A percentile compares a stretch with the other conserved stretches of the same genome.
These are phyloP conservation scores for Clarias gariepinus DNA, from an alignment of 2,113 vertebrate species.

Conservation along the genomic window DNA sequence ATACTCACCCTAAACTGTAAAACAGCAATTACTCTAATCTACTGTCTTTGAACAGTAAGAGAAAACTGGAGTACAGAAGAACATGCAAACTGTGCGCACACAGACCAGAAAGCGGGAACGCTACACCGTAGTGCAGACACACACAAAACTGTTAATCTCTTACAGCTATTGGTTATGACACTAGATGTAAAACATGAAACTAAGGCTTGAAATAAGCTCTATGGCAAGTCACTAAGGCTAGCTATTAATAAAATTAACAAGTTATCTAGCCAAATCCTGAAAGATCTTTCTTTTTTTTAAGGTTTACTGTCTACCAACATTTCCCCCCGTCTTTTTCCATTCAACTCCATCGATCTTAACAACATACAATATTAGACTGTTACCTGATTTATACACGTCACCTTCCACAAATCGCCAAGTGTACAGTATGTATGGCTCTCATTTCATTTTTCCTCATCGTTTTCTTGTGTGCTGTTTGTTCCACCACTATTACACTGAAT, in stretches of 20 bases:
- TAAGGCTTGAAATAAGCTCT: background rate
- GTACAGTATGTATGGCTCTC: no score
- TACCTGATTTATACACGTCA: background rate
- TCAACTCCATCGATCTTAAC: background rate
- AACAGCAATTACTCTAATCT: no score
- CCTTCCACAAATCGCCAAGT: background rate
- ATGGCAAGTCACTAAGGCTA: background rate
- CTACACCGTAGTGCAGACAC: no score
- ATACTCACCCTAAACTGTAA: no score
- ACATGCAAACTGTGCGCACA: no score
- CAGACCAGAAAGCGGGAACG: no score
- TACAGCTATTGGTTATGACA: background rate
- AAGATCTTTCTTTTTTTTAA: background rate
- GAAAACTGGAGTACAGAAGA: no score
- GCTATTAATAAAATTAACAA: background rate
- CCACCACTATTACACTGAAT: background rate
- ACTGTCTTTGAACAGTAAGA: no score
- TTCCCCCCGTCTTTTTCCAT: background rate
- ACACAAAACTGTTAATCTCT: background rate
- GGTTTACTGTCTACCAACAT: background rate
- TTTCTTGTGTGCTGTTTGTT: background rate
- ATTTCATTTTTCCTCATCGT: background rate
- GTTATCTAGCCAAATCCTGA: background rate
- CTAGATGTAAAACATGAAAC: background rate
- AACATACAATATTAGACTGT: background rate